Conservation (phyloP, 2,113 vertebrate genomes). For the Corythoichthys haematopterus region DNA sequence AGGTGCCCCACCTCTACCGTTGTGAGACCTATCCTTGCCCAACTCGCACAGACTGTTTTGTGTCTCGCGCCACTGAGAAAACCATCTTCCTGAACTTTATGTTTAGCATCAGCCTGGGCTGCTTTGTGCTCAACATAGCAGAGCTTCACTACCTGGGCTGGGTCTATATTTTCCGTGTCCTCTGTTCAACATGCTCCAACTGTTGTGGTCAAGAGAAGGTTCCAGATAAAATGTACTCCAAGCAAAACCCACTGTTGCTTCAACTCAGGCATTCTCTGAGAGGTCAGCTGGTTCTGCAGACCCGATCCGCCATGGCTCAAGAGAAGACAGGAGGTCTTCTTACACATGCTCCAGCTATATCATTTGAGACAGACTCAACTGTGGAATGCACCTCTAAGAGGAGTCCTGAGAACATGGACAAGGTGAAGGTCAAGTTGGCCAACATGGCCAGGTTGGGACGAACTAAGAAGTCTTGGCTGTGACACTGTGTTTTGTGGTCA, state of each 20-base stretch:
- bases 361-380: slow-evolving; percentile 56
- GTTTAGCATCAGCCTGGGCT: slow-evolving; percentile 59
- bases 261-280: slow-evolving; percentile 57
- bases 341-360: slow-evolving; percentile 42
- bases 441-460: slow-evolving; percentile 40
- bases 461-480: slow-evolving; percentile 61
- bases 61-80: slow-evolving; percentile 65
- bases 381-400: slow-evolving; percentile 48
- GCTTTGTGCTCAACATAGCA: slow-evolving; percentile 59
- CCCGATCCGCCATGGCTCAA: slow-evolving; percentile 23
- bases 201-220: slow-evolving; percentile 48
- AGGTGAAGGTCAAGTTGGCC: slow-evolving; percentile 39
- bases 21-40: slow-evolving; percentile 58
- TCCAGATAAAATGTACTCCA: slow-evolving; percentile 16
- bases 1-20: slow-evolving; percentile 59
- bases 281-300: slow-evolving; percentile 60
- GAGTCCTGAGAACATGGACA: slow-evolving; percentile 45
- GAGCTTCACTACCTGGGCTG: slow-evolving; percentile 65
- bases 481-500: slow-evolving; percentile 9
- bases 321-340: slow-evolving; percentile 32
- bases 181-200: slow-evolving; percentile 54
- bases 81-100: slow-evolving; percentile 68
- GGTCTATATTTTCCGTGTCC: slow-evolving; percentile 59
- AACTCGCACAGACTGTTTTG: slow-evolving; percentile 59
- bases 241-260: slow-evolving; percentile 54